A percentile compares a stretch with the other conserved stretches of the same genome.
Conservation (phyloP, 2,113 vertebrate genomes). For the Numenius arquata region DNA sequence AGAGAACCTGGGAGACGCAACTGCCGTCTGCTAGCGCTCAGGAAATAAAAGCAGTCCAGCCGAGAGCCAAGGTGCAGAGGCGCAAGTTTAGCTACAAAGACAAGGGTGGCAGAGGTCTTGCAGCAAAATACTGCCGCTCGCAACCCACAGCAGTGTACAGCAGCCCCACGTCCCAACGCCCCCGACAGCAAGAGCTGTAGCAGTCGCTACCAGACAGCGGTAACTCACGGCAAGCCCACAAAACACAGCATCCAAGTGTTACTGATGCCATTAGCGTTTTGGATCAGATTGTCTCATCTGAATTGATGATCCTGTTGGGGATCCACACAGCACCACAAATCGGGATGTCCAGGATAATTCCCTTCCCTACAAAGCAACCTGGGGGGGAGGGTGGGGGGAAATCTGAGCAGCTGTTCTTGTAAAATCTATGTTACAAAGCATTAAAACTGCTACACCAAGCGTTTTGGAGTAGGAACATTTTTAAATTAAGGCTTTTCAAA, state of each 20-base stretch:
- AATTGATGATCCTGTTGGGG: neutral
- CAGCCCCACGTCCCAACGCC: rapidly evolving
- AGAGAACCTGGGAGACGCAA: neutral
- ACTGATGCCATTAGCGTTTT: neutral
- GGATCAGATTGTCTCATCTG: neutral
- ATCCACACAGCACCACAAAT: neutral
- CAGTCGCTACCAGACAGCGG: neutral
- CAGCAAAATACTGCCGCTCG: neutral
- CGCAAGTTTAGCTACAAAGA: neutral
- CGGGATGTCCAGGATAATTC: neutral
- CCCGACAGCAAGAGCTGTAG: neutral
- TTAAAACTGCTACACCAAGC: neutral
- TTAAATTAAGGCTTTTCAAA: neutral
- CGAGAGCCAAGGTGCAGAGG: neutral
- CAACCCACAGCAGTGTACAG: neutral
- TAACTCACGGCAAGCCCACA: neutral
- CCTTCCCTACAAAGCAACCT: neutral
- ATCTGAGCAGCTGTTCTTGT: neutral
- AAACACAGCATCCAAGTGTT: neutral
- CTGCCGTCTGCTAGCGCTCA: neutral
- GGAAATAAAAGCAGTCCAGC: neutral
- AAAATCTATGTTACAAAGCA: neutral
- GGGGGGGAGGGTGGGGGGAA: too few relatives aligned
- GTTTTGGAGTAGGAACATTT: neutral
- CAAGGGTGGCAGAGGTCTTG: neutral